A percentile compares a stretch with the other conserved stretches of the same genome.
These are phyloP conservation scores for Hydropotes inermis DNA, from an alignment of 2,113 vertebrate species.

Conservation along the genomic window DNA sequence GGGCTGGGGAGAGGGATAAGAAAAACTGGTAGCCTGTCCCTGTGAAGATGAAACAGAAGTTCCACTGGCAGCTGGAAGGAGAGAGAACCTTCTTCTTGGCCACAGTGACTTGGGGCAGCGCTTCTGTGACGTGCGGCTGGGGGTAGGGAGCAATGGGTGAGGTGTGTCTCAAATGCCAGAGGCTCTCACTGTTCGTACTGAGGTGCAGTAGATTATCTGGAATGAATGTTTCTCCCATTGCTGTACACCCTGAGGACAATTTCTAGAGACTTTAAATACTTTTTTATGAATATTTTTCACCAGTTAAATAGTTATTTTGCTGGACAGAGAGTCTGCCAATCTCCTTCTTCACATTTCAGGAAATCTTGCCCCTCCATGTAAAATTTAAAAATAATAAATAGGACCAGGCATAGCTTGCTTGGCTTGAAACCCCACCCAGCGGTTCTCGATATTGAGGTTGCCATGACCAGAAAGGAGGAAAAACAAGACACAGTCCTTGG, in stretches of 20 bases:
- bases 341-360: not conserved
- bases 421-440: not conserved
- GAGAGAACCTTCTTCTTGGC: not conserved
- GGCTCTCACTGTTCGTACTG: not conserved
- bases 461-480: conserved; percentile 16
- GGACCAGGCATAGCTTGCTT: not conserved
- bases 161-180: not conserved
- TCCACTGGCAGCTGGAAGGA: not conserved
- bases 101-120: not conserved
- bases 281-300: not conserved
- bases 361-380: not conserved
- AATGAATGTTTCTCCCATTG: not conserved
- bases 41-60: not conserved
- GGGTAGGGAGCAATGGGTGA: not conserved
- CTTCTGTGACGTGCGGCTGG: not conserved
- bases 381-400: not conserved
- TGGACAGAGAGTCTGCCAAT: not conserved
- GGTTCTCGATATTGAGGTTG: not conserved
- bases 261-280: conserved; percentile 25
- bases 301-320: not conserved
- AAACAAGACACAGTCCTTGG: conserved; percentile 24
- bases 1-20: not conserved
- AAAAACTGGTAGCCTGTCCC: not conserved
- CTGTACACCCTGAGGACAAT: not conserved
- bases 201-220: not conserved